Evolutionary conservation across 2,113 vertebrate genomes (phyloP), one percentile per base, ranked within the genome.

Genomic region (Actinemys pallida): DNA sequence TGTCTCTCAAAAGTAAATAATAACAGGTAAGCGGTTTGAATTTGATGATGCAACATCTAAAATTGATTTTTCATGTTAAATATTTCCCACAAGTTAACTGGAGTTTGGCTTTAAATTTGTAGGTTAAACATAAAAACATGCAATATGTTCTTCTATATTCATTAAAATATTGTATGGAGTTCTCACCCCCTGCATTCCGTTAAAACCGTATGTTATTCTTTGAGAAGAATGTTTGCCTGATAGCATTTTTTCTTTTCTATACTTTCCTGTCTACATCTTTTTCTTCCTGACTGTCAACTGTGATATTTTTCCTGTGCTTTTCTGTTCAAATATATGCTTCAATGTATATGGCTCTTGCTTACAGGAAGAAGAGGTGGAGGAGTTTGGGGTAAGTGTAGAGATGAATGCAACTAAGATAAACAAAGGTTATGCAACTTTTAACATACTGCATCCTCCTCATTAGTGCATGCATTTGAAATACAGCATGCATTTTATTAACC

Each of bases 281-380:
- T 94, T 98, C 96, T 98, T 97, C 97, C 97, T 97, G 96, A 97
- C 97, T 98, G 96, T 98, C 97, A 98, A 98, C 98, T 97, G 98
- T 98, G 96, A 98, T 98, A 98, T 98, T 97, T 99, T 98, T 98
- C 98, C 98, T 98, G 98, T 99, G 98, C 98, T 99, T 98, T 98
- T 96, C 98, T 98, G 93, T 98, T 98, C 98, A 98, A 98, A 99
- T 97, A 99, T 98, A 98, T 98, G 98, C 99, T 99, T 99, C 99
- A 99, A 99, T 99, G 99, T 99, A 98, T 99, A 98, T 99, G 97
- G 99, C 98, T 99, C 99, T 99, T 98, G 99, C 99, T 99, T 99
- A 97, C 99, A 99, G 99, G 99, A 99, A 99, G 99, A 99, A 99
- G 99, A 99, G 99, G 98, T 99, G 99, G 99, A 99, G 99, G 98